A percentile compares a stretch with the other conserved stretches of the same genome.
Evolutionary conservation across 2,797 vertebrate genomes (phyloP).

Genomic region (Coregonus sp.): DNA sequence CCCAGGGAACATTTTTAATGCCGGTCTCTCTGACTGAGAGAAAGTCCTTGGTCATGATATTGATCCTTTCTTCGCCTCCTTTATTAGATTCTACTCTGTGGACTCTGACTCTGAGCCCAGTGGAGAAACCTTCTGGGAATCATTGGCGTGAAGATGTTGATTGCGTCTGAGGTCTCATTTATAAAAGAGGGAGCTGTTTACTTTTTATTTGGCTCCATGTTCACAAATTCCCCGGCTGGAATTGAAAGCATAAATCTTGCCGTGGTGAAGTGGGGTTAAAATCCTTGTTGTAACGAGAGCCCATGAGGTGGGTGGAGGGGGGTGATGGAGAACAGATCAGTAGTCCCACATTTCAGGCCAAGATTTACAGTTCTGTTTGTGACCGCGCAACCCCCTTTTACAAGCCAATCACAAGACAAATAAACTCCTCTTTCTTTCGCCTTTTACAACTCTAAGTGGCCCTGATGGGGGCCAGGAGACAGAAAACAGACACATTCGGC

Average conservation of each 20-base stretch:
- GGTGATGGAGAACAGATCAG: slow-evolving; percentile 14
- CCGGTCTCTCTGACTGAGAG: slow-evolving; percentile 18
- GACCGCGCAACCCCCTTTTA: no score
- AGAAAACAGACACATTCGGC: no score
- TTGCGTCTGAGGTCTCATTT: slow-evolving; percentile 64
- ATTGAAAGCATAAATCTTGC: slow-evolving; percentile 64
- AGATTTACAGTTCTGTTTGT: no score
- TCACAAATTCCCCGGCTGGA: slow-evolving; percentile 42
- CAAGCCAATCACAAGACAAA: no score
- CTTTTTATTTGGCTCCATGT: slow-evolving; percentile 59
- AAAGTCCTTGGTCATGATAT: slow-evolving; percentile 57
- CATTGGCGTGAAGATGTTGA: slow-evolving; percentile 60
- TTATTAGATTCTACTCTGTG: slow-evolving; percentile 53
- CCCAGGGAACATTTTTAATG: slow-evolving; percentile 41
- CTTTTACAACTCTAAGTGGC: no score
- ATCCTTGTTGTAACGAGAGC: slow-evolving; percentile 10
- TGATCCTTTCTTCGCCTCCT: slow-evolving; percentile 44
- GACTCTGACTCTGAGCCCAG: slow-evolving; percentile 26
- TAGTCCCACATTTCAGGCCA: no score
- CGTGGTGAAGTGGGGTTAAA: slow-evolving; percentile 40
- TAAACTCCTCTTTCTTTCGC: no score
- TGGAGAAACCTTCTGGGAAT: slow-evolving; percentile 28
- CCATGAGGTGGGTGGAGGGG: not conserved
- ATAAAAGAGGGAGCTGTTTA: slow-evolving; percentile 57
- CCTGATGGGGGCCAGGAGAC: no score